phyloP scores from a whole-genome alignment of 2,888 invertebrate genomes.

The Bruchidius siliquastri region DNA sequence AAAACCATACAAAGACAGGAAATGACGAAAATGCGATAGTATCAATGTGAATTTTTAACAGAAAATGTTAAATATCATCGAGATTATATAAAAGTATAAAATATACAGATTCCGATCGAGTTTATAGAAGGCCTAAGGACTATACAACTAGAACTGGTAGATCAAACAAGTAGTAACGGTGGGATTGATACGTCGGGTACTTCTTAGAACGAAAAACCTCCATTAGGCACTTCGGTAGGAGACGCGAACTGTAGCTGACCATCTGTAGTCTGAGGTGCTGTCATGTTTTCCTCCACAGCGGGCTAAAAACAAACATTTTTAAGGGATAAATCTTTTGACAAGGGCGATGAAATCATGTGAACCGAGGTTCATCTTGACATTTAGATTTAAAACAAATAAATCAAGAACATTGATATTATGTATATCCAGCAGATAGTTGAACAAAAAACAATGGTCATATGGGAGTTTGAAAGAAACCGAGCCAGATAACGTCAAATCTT shows the following conservation, averaged over 20 bases:
- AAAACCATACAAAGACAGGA: not conserved
- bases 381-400: too few relatives aligned
- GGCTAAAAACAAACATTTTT: conserved; percentile 24
- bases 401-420: too few relatives aligned
- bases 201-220: conserved; percentile 38
- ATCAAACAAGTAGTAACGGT: too few relatives aligned
- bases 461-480: too few relatives aligned
- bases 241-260: conserved; percentile 40
- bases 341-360: too few relatives aligned
- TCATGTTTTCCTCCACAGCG: conserved; percentile 27
- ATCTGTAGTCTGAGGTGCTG: conserved; percentile 29
- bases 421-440: too few relatives aligned
- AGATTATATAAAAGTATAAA: not conserved
- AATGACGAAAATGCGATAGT: not conserved
- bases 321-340: too few relatives aligned
- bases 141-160: not conserved
- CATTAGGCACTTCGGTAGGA: conserved; percentile 34
- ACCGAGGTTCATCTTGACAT: too few relatives aligned
- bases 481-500: too few relatives aligned
- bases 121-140: not conserved
- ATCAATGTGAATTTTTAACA: not conserved
- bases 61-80: not conserved
- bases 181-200: too few relatives aligned
- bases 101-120: not conserved
- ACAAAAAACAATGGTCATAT: too few relatives aligned